A percentile compares a stretch with the other conserved stretches of the same genome.
phyloP scores from a whole-genome alignment of 2,888 invertebrate species.

The Taphrorychus bicolor region DNA sequence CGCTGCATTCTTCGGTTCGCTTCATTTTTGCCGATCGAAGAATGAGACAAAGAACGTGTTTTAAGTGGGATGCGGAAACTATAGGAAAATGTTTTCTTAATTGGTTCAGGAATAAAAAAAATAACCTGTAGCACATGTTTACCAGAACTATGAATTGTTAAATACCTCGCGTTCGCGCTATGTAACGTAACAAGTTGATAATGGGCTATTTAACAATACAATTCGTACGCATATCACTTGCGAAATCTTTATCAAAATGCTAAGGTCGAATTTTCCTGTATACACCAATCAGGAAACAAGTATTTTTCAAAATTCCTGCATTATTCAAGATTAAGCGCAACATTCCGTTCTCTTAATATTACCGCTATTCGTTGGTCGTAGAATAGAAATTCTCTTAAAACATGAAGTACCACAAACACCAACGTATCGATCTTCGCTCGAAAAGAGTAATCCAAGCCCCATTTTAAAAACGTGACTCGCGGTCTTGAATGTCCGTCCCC shows the following conservation, averaged over 20 bases:
- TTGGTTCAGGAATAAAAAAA: no score
- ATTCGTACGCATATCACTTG: not conserved
- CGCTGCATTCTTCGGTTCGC: conserved; percentile 20
- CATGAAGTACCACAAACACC: not conserved
- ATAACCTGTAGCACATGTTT: not conserved
- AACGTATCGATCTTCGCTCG: not conserved
- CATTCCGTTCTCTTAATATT: no score
- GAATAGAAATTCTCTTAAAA: not conserved
- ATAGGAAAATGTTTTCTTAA: not conserved
- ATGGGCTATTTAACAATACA: not conserved
- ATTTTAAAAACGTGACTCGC: not conserved
- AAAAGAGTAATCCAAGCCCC: not conserved
- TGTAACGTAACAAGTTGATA: not conserved
- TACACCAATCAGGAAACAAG: no score
- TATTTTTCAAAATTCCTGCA: not conserved
- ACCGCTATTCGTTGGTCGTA: not conserved
- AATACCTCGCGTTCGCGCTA: not conserved
- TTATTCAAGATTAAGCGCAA: no score
- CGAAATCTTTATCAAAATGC: not conserved
- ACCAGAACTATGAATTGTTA: not conserved
- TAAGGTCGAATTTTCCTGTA: not conserved
- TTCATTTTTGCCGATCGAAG: not conserved
- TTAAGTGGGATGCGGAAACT: not conserved
- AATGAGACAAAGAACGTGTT: not conserved
- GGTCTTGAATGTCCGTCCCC: not conserved